These are phyloP conservation scores for Phocides pigmalion DNA, from an alignment of 1,140 invertebrate genomes.

Conservation along the genomic window DNA sequence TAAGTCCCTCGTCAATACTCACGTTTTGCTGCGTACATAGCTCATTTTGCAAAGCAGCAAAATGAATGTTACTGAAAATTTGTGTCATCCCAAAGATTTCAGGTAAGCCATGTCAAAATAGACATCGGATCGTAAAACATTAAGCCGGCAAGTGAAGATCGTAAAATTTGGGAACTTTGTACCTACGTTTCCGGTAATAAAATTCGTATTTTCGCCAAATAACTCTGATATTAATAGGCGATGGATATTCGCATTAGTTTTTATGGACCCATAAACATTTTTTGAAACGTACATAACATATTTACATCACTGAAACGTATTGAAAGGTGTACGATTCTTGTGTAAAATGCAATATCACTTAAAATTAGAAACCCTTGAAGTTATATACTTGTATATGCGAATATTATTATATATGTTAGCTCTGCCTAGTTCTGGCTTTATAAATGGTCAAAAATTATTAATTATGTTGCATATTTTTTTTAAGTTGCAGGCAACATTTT, in stretches of 20 bases:
- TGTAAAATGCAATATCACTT: too few relatives aligned
- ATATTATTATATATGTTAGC: too few relatives aligned
- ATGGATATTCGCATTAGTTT: constrained; percentile 12
- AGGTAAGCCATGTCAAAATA: constrained; percentile 36
- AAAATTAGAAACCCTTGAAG: too few relatives aligned
- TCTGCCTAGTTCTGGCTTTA: too few relatives aligned
- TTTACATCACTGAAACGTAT: too few relatives aligned
- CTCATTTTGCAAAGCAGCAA: neutral
- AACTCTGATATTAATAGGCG: constrained; percentile 46
- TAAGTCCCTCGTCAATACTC: neutral
- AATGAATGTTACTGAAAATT: neutral
- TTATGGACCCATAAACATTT: neutral
- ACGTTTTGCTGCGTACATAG: neutral
- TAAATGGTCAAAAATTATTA: too few relatives aligned
- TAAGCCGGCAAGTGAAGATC: constrained; percentile 43
- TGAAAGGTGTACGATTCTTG: too few relatives aligned
- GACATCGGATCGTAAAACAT: constrained; percentile 44
- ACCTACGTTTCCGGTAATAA: constrained; percentile 43
- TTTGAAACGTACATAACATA: neutral
- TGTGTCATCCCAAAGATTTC: constrained; percentile 4
- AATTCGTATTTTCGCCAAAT: constrained; percentile 49
- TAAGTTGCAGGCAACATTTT: too few relatives aligned
- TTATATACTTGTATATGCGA: too few relatives aligned
- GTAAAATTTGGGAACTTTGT: constrained; percentile 50
- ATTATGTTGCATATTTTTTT: too few relatives aligned